Conservation (phyloP, 2,797 vertebrate species). For the Neoniphon sammara region DNA sequence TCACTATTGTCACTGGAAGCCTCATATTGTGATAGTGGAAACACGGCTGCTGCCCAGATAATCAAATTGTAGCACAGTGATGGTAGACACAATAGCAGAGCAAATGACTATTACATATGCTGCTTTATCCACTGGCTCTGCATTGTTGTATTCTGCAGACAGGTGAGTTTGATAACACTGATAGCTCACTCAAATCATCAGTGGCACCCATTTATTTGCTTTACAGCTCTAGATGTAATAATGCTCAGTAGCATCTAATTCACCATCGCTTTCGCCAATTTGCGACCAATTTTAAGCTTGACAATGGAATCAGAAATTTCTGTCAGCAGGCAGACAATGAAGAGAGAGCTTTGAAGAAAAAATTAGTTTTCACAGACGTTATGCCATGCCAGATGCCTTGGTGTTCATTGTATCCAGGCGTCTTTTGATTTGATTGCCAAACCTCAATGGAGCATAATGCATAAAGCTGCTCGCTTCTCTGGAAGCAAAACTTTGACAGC, state of each 20-base stretch:
- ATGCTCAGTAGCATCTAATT: slow-evolving; percentile 64
- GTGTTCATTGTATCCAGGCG: slow-evolving; percentile 55
- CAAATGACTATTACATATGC: slow-evolving; percentile 49
- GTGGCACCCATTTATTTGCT: slow-evolving; percentile 35
- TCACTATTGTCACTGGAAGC: slow-evolving; percentile 44
- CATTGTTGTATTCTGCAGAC: slow-evolving; percentile 23
- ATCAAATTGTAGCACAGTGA: slow-evolving; percentile 45
- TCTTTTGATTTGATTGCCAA: slow-evolving; percentile 60
- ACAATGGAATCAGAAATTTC: slow-evolving; percentile 62
- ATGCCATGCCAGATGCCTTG: slow-evolving; percentile 55
- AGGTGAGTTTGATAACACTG: slow-evolving; percentile 62
- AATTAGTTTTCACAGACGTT: slow-evolving; percentile 58
- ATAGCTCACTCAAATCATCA: slow-evolving; percentile 55
- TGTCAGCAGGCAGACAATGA: slow-evolving; percentile 67
- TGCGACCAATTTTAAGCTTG: slow-evolving; percentile 55
- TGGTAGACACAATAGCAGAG: slow-evolving; percentile 61
- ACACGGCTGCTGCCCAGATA: slow-evolving; percentile 51
- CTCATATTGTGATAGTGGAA: slow-evolving; percentile 60
- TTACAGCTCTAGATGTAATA: slow-evolving; percentile 58
- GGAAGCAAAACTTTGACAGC: slow-evolving; percentile 46
- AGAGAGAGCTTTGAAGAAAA: slow-evolving; percentile 61
- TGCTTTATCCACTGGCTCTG: slow-evolving; percentile 19
- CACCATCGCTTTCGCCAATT: slow-evolving; percentile 44
- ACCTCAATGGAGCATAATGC: slow-evolving; percentile 48
- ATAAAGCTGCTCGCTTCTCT: slow-evolving; percentile 41